Percentiles rank a stretch among this genome's conserved stretches.
phyloP scores from a whole-genome alignment of 2,113 vertebrate species.

The Myotis yumanensis region DNA sequence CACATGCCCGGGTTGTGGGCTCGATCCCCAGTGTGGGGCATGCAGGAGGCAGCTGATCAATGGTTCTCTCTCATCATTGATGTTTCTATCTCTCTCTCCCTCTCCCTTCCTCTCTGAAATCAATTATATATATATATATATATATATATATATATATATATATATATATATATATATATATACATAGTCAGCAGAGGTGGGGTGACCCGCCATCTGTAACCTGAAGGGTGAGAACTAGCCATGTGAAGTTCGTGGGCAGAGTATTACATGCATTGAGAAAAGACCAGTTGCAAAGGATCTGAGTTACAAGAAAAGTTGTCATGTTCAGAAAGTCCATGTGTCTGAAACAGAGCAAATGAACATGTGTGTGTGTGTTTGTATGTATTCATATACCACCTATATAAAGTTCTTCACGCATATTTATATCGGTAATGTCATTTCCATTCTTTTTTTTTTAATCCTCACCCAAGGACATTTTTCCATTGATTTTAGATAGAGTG shows the following conservation, averaged over 20 bases:
- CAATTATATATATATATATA: too few relatives aligned
- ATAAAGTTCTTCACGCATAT: not conserved
- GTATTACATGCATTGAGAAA: not conserved
- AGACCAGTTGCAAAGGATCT: not conserved
- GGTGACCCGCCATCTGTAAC: not conserved
- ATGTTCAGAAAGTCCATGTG: not conserved
- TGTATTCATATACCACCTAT: not conserved
- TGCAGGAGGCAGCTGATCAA: too few relatives aligned
- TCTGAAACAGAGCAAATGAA: not conserved
- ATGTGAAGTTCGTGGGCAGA: not conserved
- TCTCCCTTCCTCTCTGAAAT: too few relatives aligned
- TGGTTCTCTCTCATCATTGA: too few relatives aligned
- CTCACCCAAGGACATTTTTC: too few relatives aligned
- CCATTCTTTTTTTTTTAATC: too few relatives aligned
- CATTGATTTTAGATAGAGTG: too few relatives aligned
- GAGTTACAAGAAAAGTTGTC: not conserved
- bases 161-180: too few relatives aligned
- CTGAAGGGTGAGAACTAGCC: not conserved
- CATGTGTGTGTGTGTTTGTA: not conserved
- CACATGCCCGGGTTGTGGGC: too few relatives aligned
- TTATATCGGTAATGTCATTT: not conserved
- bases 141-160: too few relatives aligned
- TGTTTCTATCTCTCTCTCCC: too few relatives aligned
- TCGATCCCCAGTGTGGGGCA: too few relatives aligned
- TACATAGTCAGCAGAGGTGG: not conserved